A percentile compares a stretch with the other conserved stretches of the same genome.
Conservation (phyloP, 37 sponge, comb jelly and placozoan species). For the Halichondria panicea region DNA sequence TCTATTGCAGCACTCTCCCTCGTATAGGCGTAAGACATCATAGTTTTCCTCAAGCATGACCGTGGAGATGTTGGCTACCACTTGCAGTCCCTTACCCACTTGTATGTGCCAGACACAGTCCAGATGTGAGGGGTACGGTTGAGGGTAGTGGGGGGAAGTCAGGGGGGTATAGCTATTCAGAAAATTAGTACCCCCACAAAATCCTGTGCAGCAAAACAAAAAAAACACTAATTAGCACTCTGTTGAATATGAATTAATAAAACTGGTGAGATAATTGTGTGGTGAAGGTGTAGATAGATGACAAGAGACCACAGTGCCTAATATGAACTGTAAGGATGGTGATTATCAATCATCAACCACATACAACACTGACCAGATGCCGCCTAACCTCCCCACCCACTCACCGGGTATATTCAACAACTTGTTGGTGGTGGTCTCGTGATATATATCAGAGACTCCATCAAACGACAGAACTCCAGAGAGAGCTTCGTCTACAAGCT, state of each 20-base stretch:
- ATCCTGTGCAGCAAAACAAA: too few relatives aligned
- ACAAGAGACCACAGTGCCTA: neutral
- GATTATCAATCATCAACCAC: neutral
- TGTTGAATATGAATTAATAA: too few relatives aligned
- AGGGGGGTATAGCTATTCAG: neutral
- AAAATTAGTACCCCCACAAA: constrained; percentile 35
- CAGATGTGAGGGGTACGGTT: constrained; percentile 33
- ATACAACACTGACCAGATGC: too few relatives aligned
- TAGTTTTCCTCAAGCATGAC: constrained; percentile 11
- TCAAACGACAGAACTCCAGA: constrained; percentile 21
- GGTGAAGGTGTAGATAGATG: neutral
- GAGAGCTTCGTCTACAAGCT: constrained; percentile 28
- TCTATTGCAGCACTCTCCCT: constrained; percentile 17
- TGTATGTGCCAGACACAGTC: constrained; percentile 38
- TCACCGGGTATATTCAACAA: constrained; percentile 35
- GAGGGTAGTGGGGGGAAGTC: constrained; percentile 42
- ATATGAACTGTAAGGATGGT: neutral
- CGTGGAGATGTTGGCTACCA: constrained; percentile 13
- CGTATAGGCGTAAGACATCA: constrained; percentile 34
- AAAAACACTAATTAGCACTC: too few relatives aligned
- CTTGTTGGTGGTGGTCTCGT: constrained; percentile 28
- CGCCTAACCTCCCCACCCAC: too few relatives aligned
- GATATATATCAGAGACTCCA: constrained; percentile 11
- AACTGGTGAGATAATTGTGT: neutral
- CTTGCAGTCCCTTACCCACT: neutral